Evolutionary conservation across 2,888 invertebrate species (phyloP), one percentile per base, ranked within the genome.

Genomic region (Dicyrtomina minuta): DNA sequence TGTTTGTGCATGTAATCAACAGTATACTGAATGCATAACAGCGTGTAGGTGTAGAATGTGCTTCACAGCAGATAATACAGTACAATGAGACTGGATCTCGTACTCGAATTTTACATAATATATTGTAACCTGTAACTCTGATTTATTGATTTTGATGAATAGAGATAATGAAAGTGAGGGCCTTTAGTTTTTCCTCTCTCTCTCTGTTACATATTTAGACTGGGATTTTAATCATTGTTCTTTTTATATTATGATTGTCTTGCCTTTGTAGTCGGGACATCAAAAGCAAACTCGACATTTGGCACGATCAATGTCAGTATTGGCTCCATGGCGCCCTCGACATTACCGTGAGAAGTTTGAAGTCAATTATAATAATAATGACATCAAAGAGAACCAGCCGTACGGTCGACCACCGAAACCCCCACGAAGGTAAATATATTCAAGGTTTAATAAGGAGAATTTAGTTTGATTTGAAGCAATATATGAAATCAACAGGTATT

Each of bases 281-380:
- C 71, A 71, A 27, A 73, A 67, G 59, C 73, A 73, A 58, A 70
- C 73, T 41, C 58, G 62, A 41, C 71, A 71, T 53, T 66, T 73
- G 65, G 73, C 73, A 13, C 10, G 70, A 24, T 75, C 75, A 43
- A 74, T 74, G 75, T 72, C 72, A 55, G 71, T 75, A 46, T 61
- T 74, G 26, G 74, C 73, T 22, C 75, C 75, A 12, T 75, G 75
- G 75, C 68, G 72, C 13, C 75, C 75, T 3, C 61, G 71, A 12
- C 72, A 75, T 70, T 71, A 67, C 64, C 59, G 70, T 24, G 71
- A 73, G 27, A 71, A 71, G 55, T 71, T 68, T 49, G 73, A 73
- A 73, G 62, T 73, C 15, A 68, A 69, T 65, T 73, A 73, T 53
- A 62, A 51, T 46, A 71, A 73, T 41, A 61, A 66, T 13, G 53